phyloP scores from a whole-genome alignment of 2,888 invertebrate species.

The Iphiclides podalirius region DNA sequence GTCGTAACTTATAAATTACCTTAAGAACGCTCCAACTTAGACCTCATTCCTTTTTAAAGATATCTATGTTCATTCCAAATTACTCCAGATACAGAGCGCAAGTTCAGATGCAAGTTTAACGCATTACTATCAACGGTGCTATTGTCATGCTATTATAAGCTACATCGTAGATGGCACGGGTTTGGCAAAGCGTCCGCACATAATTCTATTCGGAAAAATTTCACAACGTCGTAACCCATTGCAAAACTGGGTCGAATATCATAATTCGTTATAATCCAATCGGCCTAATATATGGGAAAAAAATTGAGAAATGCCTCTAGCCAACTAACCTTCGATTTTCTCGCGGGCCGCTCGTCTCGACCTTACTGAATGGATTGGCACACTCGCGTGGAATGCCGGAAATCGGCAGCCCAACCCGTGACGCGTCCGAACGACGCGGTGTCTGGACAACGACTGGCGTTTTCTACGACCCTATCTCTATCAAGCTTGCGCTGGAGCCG shows the following conservation, averaged over 20 bases:
- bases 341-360: too few species aligned
- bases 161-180: background rate
- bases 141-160: conserved; percentile 1
- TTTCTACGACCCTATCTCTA: conserved; percentile 21
- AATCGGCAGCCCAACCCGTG: conserved; percentile 21
- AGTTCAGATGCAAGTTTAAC: too few species aligned
- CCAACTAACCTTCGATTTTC: conserved; percentile 13
- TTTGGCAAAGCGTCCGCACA: conserved; percentile 4
- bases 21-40: too few species aligned
- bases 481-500: conserved; percentile 34
- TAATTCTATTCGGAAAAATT: conserved; percentile 8
- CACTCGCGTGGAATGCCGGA: conserved; percentile 24
- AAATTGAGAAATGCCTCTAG: background rate
- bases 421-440: conserved; percentile 31
- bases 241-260: conserved; percentile 28
- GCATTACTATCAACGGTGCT: too few species aligned
- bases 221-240: conserved; percentile 22
- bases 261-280: conserved; percentile 21
- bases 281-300: too few species aligned
- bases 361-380: too few species aligned
- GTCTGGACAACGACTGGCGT: conserved; percentile 37
- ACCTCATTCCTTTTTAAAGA: too few species aligned
- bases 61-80: too few species aligned
- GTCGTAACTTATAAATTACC: too few species aligned
- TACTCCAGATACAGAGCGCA: too few species aligned